A percentile compares a stretch with the other conserved stretches of the same genome.
phyloP scores from a whole-genome alignment of 2,888 invertebrate genomes.

The Rhamnusium bicolor region DNA sequence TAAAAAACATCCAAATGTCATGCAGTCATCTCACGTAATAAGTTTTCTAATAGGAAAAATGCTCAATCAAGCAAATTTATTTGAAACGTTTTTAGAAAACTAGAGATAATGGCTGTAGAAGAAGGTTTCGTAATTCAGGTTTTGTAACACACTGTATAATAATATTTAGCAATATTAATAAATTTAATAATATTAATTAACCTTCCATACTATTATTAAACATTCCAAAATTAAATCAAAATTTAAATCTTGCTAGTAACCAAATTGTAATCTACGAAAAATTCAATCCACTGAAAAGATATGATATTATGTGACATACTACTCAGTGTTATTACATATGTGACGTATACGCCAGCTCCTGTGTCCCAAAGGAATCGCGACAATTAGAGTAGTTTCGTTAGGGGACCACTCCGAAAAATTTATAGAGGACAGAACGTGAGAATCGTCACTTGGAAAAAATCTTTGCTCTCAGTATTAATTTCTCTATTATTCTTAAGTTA shows the following conservation, averaged over 20 bases:
- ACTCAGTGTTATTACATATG: constrained; percentile 23
- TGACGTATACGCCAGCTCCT: constrained; percentile 12
- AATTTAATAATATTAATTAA: too few species aligned
- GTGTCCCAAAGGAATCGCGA: constrained; percentile 16
- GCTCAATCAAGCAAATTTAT: too few species aligned
- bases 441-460: constrained; percentile 46
- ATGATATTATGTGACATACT: constrained; percentile 2
- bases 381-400: constrained; percentile 52
- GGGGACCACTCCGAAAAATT: constrained; percentile 56
- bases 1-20: too few species aligned
- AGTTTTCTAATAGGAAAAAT: too few species aligned
- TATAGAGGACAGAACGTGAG: constrained; percentile 56
- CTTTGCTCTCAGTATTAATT: constrained; percentile 42
- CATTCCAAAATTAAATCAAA: too few species aligned
- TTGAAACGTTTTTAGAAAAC: too few species aligned
- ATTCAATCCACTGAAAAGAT: neutral
- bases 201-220: too few species aligned
- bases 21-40: too few species aligned
- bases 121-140: too few species aligned
- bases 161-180: too few species aligned
- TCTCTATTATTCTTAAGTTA: constrained; percentile 32
- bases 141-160: too few species aligned
- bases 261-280: neutral
- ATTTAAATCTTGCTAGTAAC: neutral
- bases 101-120: too few species aligned